A percentile compares a stretch with the other conserved stretches of the same genome.
These are phyloP conservation scores for Thymelicus acteon DNA, from an alignment of 2,888 invertebrate species.

Conservation along the genomic window DNA sequence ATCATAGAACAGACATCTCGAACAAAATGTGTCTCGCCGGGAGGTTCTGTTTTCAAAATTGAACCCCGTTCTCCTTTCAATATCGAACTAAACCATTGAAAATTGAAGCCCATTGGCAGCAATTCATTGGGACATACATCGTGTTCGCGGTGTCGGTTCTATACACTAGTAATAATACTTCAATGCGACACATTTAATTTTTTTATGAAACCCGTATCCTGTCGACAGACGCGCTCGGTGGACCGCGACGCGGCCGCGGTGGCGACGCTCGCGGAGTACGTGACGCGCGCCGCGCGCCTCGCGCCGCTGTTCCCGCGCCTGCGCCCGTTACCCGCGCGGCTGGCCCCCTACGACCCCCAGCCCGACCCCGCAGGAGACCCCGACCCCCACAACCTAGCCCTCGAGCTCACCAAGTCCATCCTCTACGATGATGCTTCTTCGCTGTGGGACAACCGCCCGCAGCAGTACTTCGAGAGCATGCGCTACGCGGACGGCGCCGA, in stretches of 20 bases:
- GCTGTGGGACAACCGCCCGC: slow-evolving; percentile 83
- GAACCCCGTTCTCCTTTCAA: no score
- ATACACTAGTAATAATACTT: no score
- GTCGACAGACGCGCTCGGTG: slow-evolving; percentile 32
- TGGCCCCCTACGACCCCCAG: slow-evolving; percentile 64
- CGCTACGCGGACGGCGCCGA: slow-evolving; percentile 67
- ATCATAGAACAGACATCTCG: no score
- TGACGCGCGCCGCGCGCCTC: slow-evolving; percentile 66
- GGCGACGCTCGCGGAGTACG: slow-evolving; percentile 67
- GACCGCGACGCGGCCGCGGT: slow-evolving; percentile 39
- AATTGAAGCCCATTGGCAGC: no score
- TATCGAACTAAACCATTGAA: no score
- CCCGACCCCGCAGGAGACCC: no score
- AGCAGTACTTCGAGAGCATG: slow-evolving; percentile 88
- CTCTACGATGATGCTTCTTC: slow-evolving; percentile 74
- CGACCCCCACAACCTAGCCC: slow-evolving; percentile 63
- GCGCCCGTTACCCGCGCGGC: slow-evolving; percentile 51
- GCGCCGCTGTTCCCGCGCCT: slow-evolving; percentile 59
- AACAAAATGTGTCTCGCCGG: no score
- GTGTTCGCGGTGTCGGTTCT: no score
- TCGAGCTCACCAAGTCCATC: slow-evolving; percentile 61
- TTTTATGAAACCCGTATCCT: background rate
- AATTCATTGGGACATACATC: no score
- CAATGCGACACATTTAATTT: no score
- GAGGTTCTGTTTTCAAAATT: no score